Base-by-base conservation (phyloP, 2,113 vertebrate genomes). In the Copsychus sechellarum region DNA sequence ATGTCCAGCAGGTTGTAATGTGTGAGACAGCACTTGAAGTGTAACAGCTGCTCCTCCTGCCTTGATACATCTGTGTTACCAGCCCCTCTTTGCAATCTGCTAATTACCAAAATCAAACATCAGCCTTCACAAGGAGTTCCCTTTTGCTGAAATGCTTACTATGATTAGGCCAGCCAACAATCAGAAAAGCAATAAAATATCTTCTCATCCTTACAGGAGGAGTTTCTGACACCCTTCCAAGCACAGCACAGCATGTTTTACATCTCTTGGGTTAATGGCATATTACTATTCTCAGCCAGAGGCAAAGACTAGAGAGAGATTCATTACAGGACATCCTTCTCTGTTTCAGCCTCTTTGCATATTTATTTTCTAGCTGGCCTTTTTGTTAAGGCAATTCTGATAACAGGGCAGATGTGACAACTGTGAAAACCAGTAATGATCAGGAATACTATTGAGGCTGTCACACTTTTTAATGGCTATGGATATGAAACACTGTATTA, bases 1-100 rank as follows among this genome's bases (percentile, higher is more conserved):
- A 4, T 38, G 82, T 96, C 95, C 96, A 96, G 94, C 95, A 95
- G 81, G 90, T 81, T 92, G 72, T 60, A 83, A 88, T 20, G 62
- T 53, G 72, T 96, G 78, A 95, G 83, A 71, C 15, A 79, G 74
- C 66, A 76, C 50, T 66, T 74, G 9, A 51, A 93, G 31, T 57
- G 43, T 57, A 92, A 56, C 24, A 93, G 88, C 86, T 95, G 76
- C 67, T 80, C 54, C 62, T 74, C 53, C 76, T 94, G 76, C 79
- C 79, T 88, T 0, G 0, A 51, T 11, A 60, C 36, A 81, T 60
- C 80, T 90, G 9, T 71, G 67, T 38, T 31, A 86, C 9, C 79
- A 64, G 53, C 17, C 69, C 36, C 33, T 40, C 67, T 93, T 28
- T 34, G 71, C 90, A 58, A 67, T 31, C 58, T 15, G 56, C 65